These are phyloP conservation scores for Lota lota DNA, from an alignment of 2,113 vertebrate species.

Conservation along the genomic window DNA sequence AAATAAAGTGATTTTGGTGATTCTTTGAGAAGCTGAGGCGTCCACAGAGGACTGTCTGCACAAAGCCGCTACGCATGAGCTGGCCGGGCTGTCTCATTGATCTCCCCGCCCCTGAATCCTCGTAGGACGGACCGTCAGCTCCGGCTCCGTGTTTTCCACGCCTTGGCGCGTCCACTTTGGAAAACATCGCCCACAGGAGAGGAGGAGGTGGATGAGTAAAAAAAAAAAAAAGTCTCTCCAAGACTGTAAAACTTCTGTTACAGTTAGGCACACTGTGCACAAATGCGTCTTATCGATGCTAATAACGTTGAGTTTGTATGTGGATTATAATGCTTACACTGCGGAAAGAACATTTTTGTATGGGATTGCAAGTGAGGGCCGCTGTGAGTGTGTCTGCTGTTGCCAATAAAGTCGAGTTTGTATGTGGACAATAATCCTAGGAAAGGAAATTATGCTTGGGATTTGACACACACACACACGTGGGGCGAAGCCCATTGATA, in stretches of 20 bases:
- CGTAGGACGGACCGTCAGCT: constrained; percentile 43
- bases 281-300: constrained; percentile 30
- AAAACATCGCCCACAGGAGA: constrained; percentile 62
- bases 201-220: constrained; percentile 35
- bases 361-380: too few species aligned
- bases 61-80: constrained; percentile 66
- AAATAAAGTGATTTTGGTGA: constrained; percentile 55
- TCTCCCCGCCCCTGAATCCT: constrained; percentile 61
- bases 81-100: constrained; percentile 67
- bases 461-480: too few species aligned
- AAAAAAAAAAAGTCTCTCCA: constrained; percentile 16
- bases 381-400: too few species aligned
- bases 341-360: not conserved
- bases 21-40: constrained; percentile 64
- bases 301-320: constrained; percentile 27
- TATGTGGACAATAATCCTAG: too few species aligned
- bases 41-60: constrained; percentile 63
- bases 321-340: not conserved
- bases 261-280: not conserved
- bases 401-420: too few species aligned
- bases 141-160: constrained; percentile 60
- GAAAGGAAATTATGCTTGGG: too few species aligned
- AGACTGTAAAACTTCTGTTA: constrained; percentile 40
- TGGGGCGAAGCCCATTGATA: too few species aligned
- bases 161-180: constrained; percentile 62